Percentiles rank a stretch among this genome's conserved stretches.
Conservation (phyloP, 1,140 invertebrate species). For the Drosophila suzukii region DNA sequence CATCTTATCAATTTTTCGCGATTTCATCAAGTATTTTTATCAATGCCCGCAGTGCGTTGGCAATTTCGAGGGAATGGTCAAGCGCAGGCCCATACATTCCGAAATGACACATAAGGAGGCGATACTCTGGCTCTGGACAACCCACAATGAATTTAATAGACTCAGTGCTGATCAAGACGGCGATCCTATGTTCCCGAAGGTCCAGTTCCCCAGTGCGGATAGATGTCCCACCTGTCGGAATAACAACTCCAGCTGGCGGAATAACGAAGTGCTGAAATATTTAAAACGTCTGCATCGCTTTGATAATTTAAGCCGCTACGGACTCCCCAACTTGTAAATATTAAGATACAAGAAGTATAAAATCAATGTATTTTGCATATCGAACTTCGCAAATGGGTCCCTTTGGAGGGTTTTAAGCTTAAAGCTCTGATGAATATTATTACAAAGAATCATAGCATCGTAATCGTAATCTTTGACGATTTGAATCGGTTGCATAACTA, state of each 20-base stretch:
- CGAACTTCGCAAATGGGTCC: too few species aligned
- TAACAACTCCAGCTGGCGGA: slow-evolving; percentile 86
- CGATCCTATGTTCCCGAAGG: slow-evolving; percentile 95
- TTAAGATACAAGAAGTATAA: too few species aligned
- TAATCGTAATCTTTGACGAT: too few species aligned
- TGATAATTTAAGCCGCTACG: too few species aligned
- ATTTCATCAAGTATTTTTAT: slow-evolving; percentile 96
- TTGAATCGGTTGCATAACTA: too few species aligned
- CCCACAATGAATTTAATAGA: slow-evolving; percentile 96
- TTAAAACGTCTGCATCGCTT: slow-evolving; percentile 17
- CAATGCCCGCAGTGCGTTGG: slow-evolving; percentile 93
- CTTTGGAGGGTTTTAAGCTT: too few species aligned
- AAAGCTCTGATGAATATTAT: too few species aligned
- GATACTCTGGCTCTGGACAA: slow-evolving; percentile 96
- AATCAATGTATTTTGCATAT: too few species aligned
- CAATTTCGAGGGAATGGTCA: slow-evolving; percentile 94
- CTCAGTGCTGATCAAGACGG: slow-evolving; percentile 94
- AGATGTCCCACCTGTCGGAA: slow-evolving; percentile 88
- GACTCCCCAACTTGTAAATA: too few species aligned
- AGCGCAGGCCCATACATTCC: slow-evolving; percentile 87
- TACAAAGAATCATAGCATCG: too few species aligned
- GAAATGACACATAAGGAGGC: slow-evolving; percentile 89
- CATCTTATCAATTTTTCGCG: slow-evolving; percentile 91
- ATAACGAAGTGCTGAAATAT: slow-evolving; percentile 51
- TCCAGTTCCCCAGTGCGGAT: slow-evolving; percentile 91